These are phyloP conservation scores for Pseudopipra pipra DNA, from an alignment of 2,113 vertebrate genomes.

Conservation along the genomic window DNA sequence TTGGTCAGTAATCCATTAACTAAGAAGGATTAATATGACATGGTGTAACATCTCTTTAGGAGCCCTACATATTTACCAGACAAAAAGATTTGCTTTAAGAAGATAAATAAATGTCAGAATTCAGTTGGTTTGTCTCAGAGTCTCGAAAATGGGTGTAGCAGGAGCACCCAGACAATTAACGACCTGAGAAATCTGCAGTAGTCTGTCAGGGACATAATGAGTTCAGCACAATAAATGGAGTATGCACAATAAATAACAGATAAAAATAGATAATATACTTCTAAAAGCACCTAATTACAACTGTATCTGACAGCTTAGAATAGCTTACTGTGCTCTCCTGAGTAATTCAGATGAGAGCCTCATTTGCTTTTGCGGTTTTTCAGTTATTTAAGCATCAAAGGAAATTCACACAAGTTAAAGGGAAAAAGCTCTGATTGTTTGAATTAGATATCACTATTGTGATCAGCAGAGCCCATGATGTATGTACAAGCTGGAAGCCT, in stretches of 20 bases:
- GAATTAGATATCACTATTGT: not conserved
- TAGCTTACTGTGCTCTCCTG: not conserved
- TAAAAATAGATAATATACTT: slow-evolving; percentile 12
- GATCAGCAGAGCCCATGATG: not conserved
- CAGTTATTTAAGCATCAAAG: not conserved
- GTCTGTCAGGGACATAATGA: not conserved
- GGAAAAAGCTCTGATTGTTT: not conserved
- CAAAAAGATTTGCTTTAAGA: not conserved
- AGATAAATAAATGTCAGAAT: not conserved
- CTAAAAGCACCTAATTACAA: slow-evolving; percentile 43
- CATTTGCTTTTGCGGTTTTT: not conserved
- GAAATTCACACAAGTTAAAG: not conserved
- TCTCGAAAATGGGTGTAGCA: not conserved
- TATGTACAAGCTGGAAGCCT: not conserved
- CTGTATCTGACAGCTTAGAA: not conserved
- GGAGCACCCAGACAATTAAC: not conserved
- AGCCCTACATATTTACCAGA: not conserved
- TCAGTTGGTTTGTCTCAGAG: not conserved
- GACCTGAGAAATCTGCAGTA: not conserved
- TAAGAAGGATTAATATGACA: not conserved
- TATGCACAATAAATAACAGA: slow-evolving; percentile 4
- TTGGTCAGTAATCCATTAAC: slow-evolving; percentile 10
- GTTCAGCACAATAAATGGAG: not conserved
- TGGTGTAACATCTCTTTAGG: not conserved
- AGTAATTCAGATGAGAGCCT: not conserved